Evolutionary conservation across 2,888 invertebrate species (phyloP).

Genomic region (Esperia sulphurella): DNA sequence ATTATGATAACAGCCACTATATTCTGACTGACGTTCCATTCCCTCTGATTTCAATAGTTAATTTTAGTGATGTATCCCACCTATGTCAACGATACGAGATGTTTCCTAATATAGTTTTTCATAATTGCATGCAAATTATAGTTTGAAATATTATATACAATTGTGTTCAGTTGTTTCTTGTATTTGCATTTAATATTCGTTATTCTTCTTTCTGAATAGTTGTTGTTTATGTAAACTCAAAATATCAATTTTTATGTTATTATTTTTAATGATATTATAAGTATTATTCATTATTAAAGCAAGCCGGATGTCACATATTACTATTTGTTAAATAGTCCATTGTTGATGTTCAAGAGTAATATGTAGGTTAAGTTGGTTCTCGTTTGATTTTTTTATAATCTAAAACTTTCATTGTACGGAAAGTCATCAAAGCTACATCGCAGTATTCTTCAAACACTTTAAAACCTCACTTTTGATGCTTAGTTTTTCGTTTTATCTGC

Average conservation of each 20-base stretch:
- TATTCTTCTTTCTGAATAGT: slow-evolving; percentile 32
- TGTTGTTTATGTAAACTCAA: slow-evolving; percentile 37
- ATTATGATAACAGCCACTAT: slow-evolving; percentile 36
- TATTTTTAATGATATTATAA: slow-evolving; percentile 50
- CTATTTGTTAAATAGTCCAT: slow-evolving; percentile 31
- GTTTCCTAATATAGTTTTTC: slow-evolving; percentile 33
- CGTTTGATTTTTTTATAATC: slow-evolving; percentile 27
- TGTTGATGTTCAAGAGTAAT: slow-evolving; percentile 40
- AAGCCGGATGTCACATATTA: slow-evolving; percentile 43
- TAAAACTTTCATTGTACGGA: slow-evolving; percentile 18
- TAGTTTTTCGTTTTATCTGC: slow-evolving; percentile 37
- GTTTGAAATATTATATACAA: slow-evolving; percentile 26
- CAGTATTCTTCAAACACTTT: slow-evolving; percentile 45
- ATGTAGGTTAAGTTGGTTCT: slow-evolving; percentile 34
- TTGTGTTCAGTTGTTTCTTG: slow-evolving; percentile 49
- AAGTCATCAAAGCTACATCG: slow-evolving; percentile 37
- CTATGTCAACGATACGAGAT: slow-evolving; percentile 42
- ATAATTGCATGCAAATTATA: slow-evolving; percentile 30
- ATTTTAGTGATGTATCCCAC: slow-evolving; percentile 57
- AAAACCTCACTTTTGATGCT: slow-evolving; percentile 26
- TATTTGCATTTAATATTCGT: slow-evolving; percentile 47
- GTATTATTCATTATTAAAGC: slow-evolving; percentile 32
- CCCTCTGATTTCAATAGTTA: slow-evolving; percentile 43
- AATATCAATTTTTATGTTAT: slow-evolving; percentile 34
- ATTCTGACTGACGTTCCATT: slow-evolving; percentile 46